Base-by-base conservation (phyloP, 2,113 vertebrate genomes). In the Etheostoma spectabile region DNA sequence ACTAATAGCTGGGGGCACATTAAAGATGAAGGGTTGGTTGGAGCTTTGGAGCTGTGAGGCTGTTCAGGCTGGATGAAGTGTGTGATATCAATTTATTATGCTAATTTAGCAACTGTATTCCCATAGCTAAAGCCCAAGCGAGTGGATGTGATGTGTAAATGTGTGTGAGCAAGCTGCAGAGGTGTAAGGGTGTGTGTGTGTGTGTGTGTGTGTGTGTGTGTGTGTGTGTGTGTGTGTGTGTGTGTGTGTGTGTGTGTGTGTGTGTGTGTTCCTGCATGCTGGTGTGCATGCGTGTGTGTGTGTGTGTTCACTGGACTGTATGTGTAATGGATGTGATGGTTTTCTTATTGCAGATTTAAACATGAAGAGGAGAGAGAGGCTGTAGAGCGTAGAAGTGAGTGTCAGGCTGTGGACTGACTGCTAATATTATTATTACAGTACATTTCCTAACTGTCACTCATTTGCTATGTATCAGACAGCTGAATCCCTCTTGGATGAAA, bases 61-160 rank as follows among this genome's bases (percentile, higher is more conserved):
- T 63, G 46, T 38, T 38, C 65, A 45, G 27, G 62, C 53, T 27
- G 38, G n/a, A 56, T 65, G 45, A 64, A 70, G 60, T 14, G 56
- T 84, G 65, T 76, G 57, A 82, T 62, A 87, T 82, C 66, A 65
- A 85, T 86, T 69, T 61, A 88, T 79, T 69, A 84, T 81, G 78
- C 57, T 88, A 86, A 81, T 90, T 65, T 59, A 53, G 42, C 27
- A 52, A 57, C 67, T 83, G 59, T 46, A 66, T 49, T 79, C 67
- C 55, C 70, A 73, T 2, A 72, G 57, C 30, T 74, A 3, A 61
- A 69, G 67, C 49, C 72, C 60, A 16, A 30, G 74, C 22, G 38
- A 18, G 51, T 19, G 55, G 27, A 4, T 61, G 51, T 63, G 61
- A 55, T 38, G 33, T 61, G 19, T 42, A 51, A n/a, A 11, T 22